Conservation (phyloP, 2,113 vertebrate species). For the Semnopithecus entellus region DNA sequence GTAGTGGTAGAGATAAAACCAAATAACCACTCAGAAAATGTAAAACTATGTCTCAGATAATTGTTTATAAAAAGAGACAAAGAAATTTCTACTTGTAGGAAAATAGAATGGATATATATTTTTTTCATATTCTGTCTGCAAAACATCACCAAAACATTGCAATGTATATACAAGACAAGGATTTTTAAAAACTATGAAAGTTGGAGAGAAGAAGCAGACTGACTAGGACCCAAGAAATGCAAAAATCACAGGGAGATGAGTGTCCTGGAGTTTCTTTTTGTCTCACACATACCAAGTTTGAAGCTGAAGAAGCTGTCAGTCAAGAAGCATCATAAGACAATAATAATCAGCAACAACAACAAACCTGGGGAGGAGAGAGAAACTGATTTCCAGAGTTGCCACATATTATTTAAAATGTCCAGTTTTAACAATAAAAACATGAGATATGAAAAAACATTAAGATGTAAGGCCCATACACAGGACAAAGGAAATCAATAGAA, state of each 20-base stretch:
- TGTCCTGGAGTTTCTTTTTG: background rate
- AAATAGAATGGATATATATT: background rate
- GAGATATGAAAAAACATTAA: background rate
- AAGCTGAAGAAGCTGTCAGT: background rate
- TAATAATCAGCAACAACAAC: no score
- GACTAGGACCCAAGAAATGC: background rate
- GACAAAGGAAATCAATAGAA: background rate
- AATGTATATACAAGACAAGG: background rate
- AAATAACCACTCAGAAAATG: background rate
- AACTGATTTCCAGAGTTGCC: no score
- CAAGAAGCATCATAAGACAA: background rate
- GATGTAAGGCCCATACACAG: background rate
- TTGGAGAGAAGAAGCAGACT: background rate
- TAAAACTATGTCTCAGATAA: background rate
- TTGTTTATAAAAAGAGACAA: background rate
- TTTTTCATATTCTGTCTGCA: background rate
- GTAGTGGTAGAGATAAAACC: background rate
- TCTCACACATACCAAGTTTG: background rate
- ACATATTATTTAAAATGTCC: background rate
- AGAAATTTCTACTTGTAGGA: background rate
- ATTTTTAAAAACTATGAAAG: background rate
- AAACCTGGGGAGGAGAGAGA: no score
- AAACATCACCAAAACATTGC: background rate
- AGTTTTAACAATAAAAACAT: no score
- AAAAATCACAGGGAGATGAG: background rate